Conservation (phyloP, 2,888 invertebrate genomes). For the Caenorhabditis macrosperma region DNA sequence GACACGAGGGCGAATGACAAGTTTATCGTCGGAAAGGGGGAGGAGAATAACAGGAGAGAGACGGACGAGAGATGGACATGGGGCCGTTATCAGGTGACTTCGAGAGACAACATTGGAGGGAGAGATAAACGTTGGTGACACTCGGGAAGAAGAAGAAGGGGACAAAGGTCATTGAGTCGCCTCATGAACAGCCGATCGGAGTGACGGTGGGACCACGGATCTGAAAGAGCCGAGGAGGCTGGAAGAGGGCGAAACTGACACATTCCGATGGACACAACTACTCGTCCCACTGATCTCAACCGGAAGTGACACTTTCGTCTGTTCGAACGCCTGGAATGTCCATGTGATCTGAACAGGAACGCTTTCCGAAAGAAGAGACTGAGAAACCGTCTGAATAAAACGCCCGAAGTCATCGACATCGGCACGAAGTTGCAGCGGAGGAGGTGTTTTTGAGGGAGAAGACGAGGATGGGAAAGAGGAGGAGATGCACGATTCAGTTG, state of each 20-base stretch:
- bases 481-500: no score
- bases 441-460: background rate
- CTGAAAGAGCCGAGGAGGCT: no score
- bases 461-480: background rate
- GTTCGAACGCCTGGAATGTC: conserved; percentile 23
- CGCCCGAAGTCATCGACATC: conserved; percentile 7
- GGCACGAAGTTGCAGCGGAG: conserved; percentile 6
- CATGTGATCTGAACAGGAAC: conserved; percentile 11
- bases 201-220: conserved; percentile 13
- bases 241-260: conserved; percentile 21
- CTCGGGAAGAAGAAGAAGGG: background rate
- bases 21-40: conserved; percentile 8
- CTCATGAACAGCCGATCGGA: conserved; percentile 25
- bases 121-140: conserved; percentile 34
- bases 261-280: conserved; percentile 16
- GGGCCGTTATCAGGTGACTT: conserved; percentile 50
- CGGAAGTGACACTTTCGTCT: conserved; percentile 20
- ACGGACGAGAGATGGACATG: conserved; percentile 18
- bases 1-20: conserved; percentile 31
- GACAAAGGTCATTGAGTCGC: background rate
- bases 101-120: conserved; percentile 3
- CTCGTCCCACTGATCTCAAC: conserved; percentile 13
- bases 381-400: conserved; percentile 11
- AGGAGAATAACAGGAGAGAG: conserved; percentile 23
- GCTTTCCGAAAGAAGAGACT: background rate